Percentiles rank a stretch among this genome's conserved stretches.
These are phyloP conservation scores for Calliopsis andreniformis DNA, from an alignment of 1,140 invertebrate species.

Conservation along the genomic window DNA sequence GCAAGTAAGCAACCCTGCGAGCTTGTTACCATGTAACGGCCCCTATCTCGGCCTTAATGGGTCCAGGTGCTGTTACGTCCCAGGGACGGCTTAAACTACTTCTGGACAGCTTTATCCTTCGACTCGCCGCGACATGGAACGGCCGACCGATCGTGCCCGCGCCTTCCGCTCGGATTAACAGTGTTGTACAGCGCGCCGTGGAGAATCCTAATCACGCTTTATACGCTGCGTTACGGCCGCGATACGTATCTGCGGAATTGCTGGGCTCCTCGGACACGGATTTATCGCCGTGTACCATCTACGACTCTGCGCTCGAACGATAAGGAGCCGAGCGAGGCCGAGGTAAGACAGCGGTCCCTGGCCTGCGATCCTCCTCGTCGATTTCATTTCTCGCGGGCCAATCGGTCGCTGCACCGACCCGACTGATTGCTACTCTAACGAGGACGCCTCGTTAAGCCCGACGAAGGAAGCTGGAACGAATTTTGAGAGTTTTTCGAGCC, in stretches of 20 bases:
- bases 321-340: too few relatives aligned
- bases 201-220: conserved; percentile 54
- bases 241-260: conserved; percentile 39
- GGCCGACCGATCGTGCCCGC: conserved; percentile 53
- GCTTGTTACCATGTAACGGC: conserved; percentile 57
- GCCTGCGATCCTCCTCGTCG: background rate
- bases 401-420: background rate
- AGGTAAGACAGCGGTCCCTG: too few relatives aligned
- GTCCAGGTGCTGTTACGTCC: conserved; percentile 65
- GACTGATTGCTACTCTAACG: conserved; percentile 38
- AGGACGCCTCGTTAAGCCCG: conserved; percentile 29
- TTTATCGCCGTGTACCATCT: background rate
- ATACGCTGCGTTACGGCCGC: conserved; percentile 14
- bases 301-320: background rate
- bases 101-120: conserved; percentile 66
- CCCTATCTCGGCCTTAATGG: conserved; percentile 60
- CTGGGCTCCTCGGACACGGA: background rate
- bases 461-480: conserved; percentile 7
- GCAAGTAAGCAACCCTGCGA: conserved; percentile 6
- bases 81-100: conserved; percentile 62
- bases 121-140: conserved; percentile 60
- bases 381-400: conserved; percentile 3
- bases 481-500: conserved; percentile 26
- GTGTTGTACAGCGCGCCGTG: conserved; percentile 55
- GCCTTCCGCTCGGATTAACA: conserved; percentile 59